These are phyloP conservation scores for Amphipoea lucens DNA, from an alignment of 2,888 invertebrate species.

Conservation along the genomic window DNA sequence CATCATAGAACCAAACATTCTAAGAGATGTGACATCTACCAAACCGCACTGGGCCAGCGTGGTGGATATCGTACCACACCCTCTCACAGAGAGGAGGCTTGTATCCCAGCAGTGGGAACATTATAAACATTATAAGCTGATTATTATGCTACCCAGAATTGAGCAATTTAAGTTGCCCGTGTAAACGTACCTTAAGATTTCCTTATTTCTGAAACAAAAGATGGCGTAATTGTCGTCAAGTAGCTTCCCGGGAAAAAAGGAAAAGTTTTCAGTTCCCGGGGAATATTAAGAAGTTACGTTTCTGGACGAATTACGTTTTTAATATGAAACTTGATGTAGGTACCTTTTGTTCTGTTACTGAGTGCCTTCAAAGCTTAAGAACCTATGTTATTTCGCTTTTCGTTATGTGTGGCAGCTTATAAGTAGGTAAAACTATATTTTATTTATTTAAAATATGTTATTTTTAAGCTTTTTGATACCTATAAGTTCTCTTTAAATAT, in stretches of 20 bases:
- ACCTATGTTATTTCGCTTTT: not conserved
- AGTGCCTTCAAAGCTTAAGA: not conserved
- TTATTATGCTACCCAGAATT: not conserved
- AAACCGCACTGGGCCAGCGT: not conserved
- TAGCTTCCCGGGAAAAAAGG: not conserved
- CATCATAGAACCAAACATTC: too few relatives aligned
- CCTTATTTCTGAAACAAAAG: constrained; percentile 24
- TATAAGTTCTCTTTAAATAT: too few relatives aligned
- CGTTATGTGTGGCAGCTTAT: not conserved
- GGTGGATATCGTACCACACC: not conserved
- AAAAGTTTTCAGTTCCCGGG: constrained; percentile 19
- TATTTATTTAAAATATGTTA: not conserved
- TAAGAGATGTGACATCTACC: not conserved
- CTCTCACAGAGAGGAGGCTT: not conserved
- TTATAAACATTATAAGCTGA: not conserved
- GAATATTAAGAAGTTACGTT: constrained; percentile 13
- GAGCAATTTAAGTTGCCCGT: not conserved
- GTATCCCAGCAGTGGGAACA: not conserved
- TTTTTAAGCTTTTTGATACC: not conserved
- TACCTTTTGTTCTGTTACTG: too few relatives aligned
- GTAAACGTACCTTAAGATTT: not conserved
- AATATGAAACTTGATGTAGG: constrained; percentile 4
- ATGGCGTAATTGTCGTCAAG: constrained; percentile 20
- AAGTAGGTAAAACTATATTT: not conserved
- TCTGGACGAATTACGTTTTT: constrained; percentile 8